Evolutionary conservation across 2,888 invertebrate genomes (phyloP).

Genomic region (Mamestra brassicae): DNA sequence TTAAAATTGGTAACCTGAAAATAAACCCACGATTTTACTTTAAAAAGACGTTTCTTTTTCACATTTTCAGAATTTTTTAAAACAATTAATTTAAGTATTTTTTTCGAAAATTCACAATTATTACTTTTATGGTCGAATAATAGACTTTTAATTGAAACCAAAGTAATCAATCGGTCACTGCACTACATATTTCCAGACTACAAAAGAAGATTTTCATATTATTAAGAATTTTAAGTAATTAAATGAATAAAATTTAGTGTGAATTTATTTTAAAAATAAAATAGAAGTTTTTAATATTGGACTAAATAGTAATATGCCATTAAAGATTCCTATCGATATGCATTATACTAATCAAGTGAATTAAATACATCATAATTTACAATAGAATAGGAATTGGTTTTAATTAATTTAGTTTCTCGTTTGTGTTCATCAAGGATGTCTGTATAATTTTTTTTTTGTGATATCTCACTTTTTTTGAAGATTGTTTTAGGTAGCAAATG

Average conservation of each 20-base stretch:
- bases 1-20: not conserved
- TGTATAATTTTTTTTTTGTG: not conserved
- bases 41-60: not conserved
- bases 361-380: conserved; percentile 58
- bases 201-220: conserved; percentile 7
- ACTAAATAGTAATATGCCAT: conserved; percentile 45
- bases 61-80: not conserved
- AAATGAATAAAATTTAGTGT: not conserved
- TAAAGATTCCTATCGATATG: conserved; percentile 50
- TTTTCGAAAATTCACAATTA: not conserved
- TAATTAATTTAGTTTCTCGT: conserved; percentile 76
- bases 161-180: not conserved
- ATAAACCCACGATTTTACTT: not conserved
- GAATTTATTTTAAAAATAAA: conserved; percentile 9
- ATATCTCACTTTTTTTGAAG: not conserved
- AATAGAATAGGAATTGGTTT: conserved; percentile 74
- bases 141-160: not conserved
- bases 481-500: not conserved
- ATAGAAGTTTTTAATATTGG: conserved; percentile 13
- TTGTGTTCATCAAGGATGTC: conserved; percentile 63
- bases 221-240: not conserved
- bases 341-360: conserved; percentile 57
- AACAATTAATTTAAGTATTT: not conserved
- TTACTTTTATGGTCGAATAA: not conserved
- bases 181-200: not conserved